Conservation (phyloP, 2,888 invertebrate species). For the Eupithecia tripunctaria region DNA sequence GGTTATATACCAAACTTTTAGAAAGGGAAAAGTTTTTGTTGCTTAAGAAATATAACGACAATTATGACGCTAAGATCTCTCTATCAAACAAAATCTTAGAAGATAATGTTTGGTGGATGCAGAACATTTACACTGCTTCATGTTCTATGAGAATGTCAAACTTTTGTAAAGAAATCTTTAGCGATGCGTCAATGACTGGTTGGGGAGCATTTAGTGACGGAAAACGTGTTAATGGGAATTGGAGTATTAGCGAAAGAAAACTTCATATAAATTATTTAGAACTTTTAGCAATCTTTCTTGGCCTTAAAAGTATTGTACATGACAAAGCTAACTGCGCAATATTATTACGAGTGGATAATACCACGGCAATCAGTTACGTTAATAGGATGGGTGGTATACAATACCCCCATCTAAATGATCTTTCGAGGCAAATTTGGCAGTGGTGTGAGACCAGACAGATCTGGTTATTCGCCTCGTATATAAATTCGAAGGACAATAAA, state of each 20-base stretch:
- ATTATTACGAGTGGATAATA: no score
- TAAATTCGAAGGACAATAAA: no score
- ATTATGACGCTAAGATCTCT: neutral
- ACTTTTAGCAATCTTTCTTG: neutral
- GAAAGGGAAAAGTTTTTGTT: neutral
- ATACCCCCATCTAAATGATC: no score
- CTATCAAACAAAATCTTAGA: neutral
- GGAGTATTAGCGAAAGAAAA: neutral
- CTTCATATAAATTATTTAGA: neutral
- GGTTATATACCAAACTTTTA: neutral
- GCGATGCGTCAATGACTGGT: neutral
- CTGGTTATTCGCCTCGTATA: no score
- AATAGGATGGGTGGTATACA: no score
- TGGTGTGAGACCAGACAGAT: no score
- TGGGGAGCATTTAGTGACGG: neutral
- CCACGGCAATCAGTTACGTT: no score
- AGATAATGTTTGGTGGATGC: neutral
- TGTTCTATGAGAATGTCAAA: no score
- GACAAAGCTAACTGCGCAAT: neutral
- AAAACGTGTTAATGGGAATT: neutral
- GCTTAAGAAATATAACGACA: neutral
- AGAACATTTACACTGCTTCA: no score
- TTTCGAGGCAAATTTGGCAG: no score
- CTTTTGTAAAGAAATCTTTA: neutral
- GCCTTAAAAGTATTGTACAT: neutral